Evolutionary conservation across 2,113 vertebrate species (phyloP).

Genomic region (Pseudonaja textilis): DNA sequence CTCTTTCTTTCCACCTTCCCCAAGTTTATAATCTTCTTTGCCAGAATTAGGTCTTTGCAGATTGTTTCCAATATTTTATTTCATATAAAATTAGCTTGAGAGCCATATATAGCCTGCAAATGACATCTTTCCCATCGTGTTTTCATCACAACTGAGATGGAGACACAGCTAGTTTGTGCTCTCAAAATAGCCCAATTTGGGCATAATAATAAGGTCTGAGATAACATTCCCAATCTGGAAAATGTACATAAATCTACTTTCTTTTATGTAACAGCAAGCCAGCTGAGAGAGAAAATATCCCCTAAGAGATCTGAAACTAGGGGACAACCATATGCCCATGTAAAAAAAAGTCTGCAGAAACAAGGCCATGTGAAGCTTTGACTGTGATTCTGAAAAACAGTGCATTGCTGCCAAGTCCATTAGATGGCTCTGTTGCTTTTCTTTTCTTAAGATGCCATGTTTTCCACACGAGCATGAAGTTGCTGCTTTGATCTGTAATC

Average conservation of each 20-base stretch:
- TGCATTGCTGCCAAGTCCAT: conserved; percentile 33
- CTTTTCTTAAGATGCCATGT: conserved; percentile 35
- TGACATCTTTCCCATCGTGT: neutral
- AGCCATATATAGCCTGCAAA: no score
- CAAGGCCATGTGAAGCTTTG: fast-evolving
- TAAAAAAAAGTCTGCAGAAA: neutral
- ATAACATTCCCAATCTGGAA: neutral
- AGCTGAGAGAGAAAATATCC: neutral
- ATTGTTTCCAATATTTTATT: neutral
- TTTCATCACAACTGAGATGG: neutral
- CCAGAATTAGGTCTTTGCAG: neutral
- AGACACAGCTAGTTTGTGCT: neutral
- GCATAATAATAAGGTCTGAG: neutral
- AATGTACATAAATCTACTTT: neutral
- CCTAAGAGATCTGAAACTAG: neutral
- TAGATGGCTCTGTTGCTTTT: conserved; percentile 67
- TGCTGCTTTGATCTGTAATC: conserved; percentile 4
- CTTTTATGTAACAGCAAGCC: neutral
- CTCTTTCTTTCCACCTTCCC: neutral
- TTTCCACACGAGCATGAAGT: conserved; percentile 20
- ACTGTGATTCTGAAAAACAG: neutral
- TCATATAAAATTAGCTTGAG: neutral
- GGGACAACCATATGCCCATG: neutral
- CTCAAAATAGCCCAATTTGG: neutral
- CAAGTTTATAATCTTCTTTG: neutral